phyloP scores from a whole-genome alignment of 1,140 invertebrate species.

The Diachasmimorpha longicaudata region DNA sequence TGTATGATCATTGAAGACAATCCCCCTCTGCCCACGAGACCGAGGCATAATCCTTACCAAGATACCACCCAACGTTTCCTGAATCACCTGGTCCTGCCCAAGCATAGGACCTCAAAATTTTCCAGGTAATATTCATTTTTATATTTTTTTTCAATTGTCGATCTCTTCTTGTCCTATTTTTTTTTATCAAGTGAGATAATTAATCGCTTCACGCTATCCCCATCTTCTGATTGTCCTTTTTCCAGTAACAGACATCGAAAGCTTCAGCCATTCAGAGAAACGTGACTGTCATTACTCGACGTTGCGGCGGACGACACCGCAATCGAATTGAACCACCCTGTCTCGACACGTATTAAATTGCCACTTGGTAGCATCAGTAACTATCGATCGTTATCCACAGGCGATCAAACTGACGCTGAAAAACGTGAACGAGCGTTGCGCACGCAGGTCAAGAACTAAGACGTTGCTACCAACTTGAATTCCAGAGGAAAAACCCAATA shows the following conservation, averaged over 20 bases:
- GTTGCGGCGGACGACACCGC: slow-evolving; percentile 62
- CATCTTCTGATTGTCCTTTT: not conserved
- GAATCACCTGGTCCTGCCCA: slow-evolving; percentile 57
- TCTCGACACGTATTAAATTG: slow-evolving; percentile 54
- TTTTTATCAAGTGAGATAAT: too few relatives aligned
- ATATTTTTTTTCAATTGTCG: too few relatives aligned
- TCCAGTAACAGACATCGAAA: slow-evolving; percentile 89
- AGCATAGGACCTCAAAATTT: slow-evolving; percentile 89
- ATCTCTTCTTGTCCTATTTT: too few relatives aligned
- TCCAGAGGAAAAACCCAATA: slow-evolving; percentile 13
- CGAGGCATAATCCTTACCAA: slow-evolving; percentile 58
- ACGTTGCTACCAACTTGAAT: slow-evolving; percentile 49
- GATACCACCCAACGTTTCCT: slow-evolving; percentile 58
- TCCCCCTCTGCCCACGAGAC: slow-evolving; percentile 58
- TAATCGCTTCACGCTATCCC: too few relatives aligned
- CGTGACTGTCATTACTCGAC: slow-evolving; percentile 74
- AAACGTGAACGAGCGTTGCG: slow-evolving; percentile 33
- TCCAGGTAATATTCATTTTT: slow-evolving; percentile 63
- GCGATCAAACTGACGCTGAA: slow-evolving; percentile 49
- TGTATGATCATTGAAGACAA: slow-evolving; percentile 67
- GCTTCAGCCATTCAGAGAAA: slow-evolving; percentile 91
- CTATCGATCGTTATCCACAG: slow-evolving; percentile 37
- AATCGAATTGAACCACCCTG: slow-evolving; percentile 56
- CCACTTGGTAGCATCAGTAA: slow-evolving; percentile 40
- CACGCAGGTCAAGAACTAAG: slow-evolving; percentile 45